Evolutionary conservation across 2,797 vertebrate species (phyloP), one percentile per base, ranked within the genome.

Genomic region (Lithobates sylvaticus): DNA sequence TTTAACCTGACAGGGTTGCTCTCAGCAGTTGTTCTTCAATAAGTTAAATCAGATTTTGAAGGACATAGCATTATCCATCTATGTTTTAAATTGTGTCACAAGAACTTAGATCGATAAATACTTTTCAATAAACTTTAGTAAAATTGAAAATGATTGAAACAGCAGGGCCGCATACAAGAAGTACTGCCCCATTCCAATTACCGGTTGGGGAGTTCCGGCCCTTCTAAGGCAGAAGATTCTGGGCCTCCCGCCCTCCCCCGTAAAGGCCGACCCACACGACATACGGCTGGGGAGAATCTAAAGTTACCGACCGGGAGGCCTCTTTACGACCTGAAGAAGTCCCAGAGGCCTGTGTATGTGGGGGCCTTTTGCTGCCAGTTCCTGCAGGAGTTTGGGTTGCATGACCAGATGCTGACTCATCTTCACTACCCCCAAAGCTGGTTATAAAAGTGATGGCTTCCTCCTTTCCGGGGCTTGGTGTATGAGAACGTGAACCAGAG

Each of bases 401-500:
- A 0, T 91, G 89, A 0, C 92, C 92, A 0, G 92, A 84, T 0
- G 94, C 92, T 0, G 95, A 95, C 90, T 99, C 97, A 0, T 99
- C 98, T 0, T 98, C 98, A 6, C 98, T 99, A 92, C 97, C 98
- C 10, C 97, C 98, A 0, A 97, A 99, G 88, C 98, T 99, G 88
- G 98, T 99, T 93, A 99, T 99, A 93, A 98, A 99, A 3, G 97
- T 99, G 93, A 99, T 99, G 91, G 98, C 98, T 91, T 98, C 94
- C 86, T 94, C 97, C 0, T 95, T 95, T 42, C 97, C 97, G 0
- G 95, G 96, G 5, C 96, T 94, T 0, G 96, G 96, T 0, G 97
- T 97, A 8, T 94, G 97, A 0, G 98, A 98, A 0, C 95, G 94
- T 0, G 97, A 98, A 36, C 96, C 96, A 0, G 98, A 99, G 82